These are phyloP conservation scores for Diachasmimorpha longicaudata DNA, from an alignment of 1,140 invertebrate genomes.

Conservation along the genomic window DNA sequence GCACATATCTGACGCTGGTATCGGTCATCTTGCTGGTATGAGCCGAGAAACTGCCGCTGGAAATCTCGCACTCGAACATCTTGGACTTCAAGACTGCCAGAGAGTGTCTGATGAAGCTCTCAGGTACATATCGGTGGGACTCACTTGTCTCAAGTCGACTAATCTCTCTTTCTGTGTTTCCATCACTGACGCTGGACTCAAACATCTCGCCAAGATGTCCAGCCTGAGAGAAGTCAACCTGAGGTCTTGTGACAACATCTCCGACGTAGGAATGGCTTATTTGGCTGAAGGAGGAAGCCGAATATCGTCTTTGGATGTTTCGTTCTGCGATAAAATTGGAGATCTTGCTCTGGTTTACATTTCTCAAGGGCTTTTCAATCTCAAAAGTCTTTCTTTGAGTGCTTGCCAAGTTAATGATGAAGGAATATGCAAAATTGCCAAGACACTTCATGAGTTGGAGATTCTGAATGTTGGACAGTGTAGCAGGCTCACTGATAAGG, in stretches of 20 bases:
- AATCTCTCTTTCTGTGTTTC: conserved; percentile 94
- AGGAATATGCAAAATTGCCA: conserved; percentile 83
- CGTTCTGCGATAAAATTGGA: conserved; percentile 94
- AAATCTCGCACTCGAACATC: conserved; percentile 77
- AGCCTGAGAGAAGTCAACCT: conserved; percentile 87
- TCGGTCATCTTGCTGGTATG: conserved; percentile 83
- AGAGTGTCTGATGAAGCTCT: conserved; percentile 89
- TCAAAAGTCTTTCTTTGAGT: conserved; percentile 84
- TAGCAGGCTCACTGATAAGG: conserved; percentile 84
- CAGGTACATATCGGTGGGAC: conserved; percentile 79
- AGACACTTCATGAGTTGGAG: conserved; percentile 82
- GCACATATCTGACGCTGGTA: conserved; percentile 88
- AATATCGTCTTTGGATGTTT: conserved; percentile 85
- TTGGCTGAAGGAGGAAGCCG: conserved; percentile 85
- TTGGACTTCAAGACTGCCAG: conserved; percentile 94
- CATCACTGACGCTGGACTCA: conserved; percentile 88
- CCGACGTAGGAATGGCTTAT: conserved; percentile 89
- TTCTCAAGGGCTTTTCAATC: conserved; percentile 83
- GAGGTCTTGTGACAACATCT: conserved; percentile 91
- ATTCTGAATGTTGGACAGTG: conserved; percentile 95
- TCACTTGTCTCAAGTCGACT: conserved; percentile 81
- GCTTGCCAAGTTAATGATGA: conserved; percentile 92
- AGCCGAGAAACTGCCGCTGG: conserved; percentile 71
- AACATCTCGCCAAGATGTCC: conserved; percentile 84
- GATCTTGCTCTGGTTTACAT: conserved; percentile 88